Conservation (phyloP, 2,113 vertebrate species). For the Porphyrio hochstetteri region DNA sequence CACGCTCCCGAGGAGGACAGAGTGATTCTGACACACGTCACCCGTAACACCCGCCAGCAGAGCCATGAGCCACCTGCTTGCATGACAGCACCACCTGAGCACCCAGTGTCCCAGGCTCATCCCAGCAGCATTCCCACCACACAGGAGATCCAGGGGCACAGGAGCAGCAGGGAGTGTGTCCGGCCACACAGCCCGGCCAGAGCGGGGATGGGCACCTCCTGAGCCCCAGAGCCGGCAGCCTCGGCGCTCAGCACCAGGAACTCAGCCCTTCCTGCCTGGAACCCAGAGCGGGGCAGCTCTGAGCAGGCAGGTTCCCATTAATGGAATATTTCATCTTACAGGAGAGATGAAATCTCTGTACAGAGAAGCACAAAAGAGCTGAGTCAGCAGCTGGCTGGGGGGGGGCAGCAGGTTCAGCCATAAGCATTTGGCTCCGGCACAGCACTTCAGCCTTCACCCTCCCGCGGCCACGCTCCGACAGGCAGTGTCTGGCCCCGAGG, state of each 20-base stretch:
- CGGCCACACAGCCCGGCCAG: accelerated
- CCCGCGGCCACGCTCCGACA: not conserved
- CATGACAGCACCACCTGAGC: accelerated
- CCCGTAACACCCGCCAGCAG: accelerated
- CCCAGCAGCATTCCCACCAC: not conserved
- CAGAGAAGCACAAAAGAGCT: not conserved
- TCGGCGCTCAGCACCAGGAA: not conserved
- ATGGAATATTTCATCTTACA: not conserved
- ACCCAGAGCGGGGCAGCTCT: accelerated
- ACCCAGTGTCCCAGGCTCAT: not conserved
- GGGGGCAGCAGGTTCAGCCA: not conserved
- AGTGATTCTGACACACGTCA: accelerated
- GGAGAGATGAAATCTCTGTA: not conserved
- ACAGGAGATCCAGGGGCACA: accelerated
- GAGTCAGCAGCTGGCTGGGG: conserved; percentile 36
- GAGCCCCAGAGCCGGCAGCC: accelerated
- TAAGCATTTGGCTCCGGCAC: not conserved
- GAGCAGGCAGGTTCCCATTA: not conserved
- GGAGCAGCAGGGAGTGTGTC: accelerated
- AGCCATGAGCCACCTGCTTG: not conserved
- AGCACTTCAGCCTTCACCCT: not conserved
- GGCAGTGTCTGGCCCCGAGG: not conserved
- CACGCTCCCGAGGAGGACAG: not conserved
- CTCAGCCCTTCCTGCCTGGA: not conserved
- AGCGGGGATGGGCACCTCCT: not conserved